These are phyloP conservation scores for Trissolcus basalis DNA, from an alignment of 1,140 invertebrate genomes.

Conservation along the genomic window DNA sequence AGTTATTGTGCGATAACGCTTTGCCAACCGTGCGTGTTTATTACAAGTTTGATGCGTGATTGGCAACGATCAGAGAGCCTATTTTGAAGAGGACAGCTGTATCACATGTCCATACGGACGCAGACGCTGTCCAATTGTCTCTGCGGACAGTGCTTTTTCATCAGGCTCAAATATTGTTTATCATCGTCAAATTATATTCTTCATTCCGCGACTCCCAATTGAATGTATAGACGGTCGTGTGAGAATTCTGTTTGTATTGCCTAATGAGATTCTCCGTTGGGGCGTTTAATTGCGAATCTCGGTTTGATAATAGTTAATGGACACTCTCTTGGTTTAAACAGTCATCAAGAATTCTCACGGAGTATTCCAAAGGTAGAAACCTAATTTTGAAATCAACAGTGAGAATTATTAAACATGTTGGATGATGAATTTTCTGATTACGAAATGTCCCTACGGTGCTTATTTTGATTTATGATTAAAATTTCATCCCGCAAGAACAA, in stretches of 20 bases:
- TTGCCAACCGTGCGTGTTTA: slow-evolving; percentile 16
- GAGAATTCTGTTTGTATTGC: slow-evolving; percentile 25
- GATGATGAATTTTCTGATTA: not conserved
- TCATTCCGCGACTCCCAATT: slow-evolving; percentile 26
- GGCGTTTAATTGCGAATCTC: slow-evolving; percentile 25
- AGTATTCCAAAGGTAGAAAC: slow-evolving; percentile 20
- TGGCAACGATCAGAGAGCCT: slow-evolving; percentile 28
- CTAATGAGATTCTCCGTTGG: slow-evolving; percentile 28
- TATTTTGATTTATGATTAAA: too few relatives aligned
- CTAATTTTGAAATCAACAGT: slow-evolving; percentile 14
- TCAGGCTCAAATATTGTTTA: slow-evolving; percentile 3
- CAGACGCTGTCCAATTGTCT: too few relatives aligned
- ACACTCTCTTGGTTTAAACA: slow-evolving; percentile 14
- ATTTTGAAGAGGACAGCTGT: not conserved
- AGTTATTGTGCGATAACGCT: slow-evolving; percentile 39
- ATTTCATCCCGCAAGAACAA: too few relatives aligned
- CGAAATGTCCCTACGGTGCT: not conserved
- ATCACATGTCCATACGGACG: too few relatives aligned
- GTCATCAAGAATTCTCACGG: slow-evolving; percentile 24
- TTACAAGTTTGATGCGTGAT: slow-evolving; percentile 28
- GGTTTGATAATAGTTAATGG: slow-evolving; percentile 31
- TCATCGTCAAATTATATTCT: slow-evolving; percentile 17
- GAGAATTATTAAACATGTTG: slow-evolving; percentile 8
- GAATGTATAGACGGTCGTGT: slow-evolving; percentile 9
- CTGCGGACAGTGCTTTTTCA: too few relatives aligned